These are phyloP conservation scores for Drosophila dunni DNA, from an alignment of 1,140 invertebrate species.

Conservation along the genomic window DNA sequence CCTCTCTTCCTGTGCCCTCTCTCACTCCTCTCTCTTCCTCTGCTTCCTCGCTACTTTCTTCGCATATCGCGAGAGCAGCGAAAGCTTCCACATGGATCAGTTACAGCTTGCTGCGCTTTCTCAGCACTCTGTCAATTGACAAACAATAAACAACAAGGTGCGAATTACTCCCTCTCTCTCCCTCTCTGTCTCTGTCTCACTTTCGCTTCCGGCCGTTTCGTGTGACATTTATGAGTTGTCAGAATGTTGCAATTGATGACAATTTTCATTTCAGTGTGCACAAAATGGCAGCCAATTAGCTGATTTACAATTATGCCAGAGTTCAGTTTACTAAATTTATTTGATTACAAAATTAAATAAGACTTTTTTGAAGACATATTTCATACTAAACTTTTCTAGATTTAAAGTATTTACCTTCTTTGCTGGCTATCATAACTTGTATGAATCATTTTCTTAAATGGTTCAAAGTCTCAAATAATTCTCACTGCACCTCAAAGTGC, in stretches of 20 bases:
- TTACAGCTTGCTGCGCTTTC: conserved; percentile 18
- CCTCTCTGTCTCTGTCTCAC: not conserved
- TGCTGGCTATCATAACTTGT: too few relatives aligned
- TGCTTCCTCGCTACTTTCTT: not conserved
- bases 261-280: too few relatives aligned
- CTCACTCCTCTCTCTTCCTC: not conserved
- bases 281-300: not conserved
- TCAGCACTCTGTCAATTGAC: conserved; percentile 19
- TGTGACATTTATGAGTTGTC: conserved; percentile 5
- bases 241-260: not conserved
- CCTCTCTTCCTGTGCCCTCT: not conserved
- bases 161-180: conserved; percentile 2
- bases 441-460: too few relatives aligned
- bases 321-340: too few relatives aligned
- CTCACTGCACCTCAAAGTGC: not conserved
- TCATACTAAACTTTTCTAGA: too few relatives aligned
- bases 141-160: conserved; percentile 15
- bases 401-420: not conserved
- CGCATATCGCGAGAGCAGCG: not conserved
- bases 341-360: too few relatives aligned
- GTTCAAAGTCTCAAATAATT: too few relatives aligned
- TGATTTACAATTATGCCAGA: not conserved
- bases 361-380: too few relatives aligned
- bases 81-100: conserved; percentile 18
- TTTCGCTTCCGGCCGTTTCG: not conserved